Percentiles rank a stretch among this genome's conserved stretches.
These are phyloP conservation scores for Columba guinea DNA, from an alignment of 2,797 vertebrate species.

Conservation along the genomic window DNA sequence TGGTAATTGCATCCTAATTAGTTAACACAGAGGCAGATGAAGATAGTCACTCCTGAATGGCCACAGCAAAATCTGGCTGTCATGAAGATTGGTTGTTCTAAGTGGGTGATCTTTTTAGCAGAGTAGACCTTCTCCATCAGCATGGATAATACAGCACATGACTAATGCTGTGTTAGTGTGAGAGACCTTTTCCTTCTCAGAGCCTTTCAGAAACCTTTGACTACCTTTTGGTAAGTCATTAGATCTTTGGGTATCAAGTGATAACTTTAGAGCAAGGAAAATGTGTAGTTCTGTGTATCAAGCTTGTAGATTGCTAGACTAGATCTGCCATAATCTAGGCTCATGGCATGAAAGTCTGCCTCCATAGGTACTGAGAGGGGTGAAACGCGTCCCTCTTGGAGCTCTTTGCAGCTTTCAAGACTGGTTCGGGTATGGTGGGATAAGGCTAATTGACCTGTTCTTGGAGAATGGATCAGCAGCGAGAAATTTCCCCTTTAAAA, in stretches of 20 bases:
- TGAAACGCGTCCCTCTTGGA: neutral
- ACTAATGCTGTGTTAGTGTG: neutral
- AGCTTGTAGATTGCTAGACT: neutral
- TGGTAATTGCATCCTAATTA: neutral
- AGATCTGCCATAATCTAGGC: neutral
- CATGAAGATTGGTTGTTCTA: neutral
- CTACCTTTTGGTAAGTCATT: neutral
- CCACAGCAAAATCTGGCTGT: neutral
- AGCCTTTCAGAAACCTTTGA: neutral
- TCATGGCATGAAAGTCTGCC: neutral
- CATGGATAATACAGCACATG: neutral
- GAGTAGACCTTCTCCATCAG: neutral
- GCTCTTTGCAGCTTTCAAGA: neutral
- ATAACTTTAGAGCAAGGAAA: neutral
- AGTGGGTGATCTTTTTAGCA: neutral
- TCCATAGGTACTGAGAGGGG: neutral
- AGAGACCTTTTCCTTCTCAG: neutral
- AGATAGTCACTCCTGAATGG: neutral
- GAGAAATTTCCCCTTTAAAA: neutral
- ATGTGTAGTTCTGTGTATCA: neutral
- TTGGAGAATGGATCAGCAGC: neutral
- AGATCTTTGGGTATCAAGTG: neutral
- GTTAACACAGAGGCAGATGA: neutral
- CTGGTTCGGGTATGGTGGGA: neutral
- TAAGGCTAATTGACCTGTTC: neutral